These are phyloP conservation scores for Drosophila kambysellisi DNA, from an alignment of 2,888 invertebrate species.

Conservation along the genomic window DNA sequence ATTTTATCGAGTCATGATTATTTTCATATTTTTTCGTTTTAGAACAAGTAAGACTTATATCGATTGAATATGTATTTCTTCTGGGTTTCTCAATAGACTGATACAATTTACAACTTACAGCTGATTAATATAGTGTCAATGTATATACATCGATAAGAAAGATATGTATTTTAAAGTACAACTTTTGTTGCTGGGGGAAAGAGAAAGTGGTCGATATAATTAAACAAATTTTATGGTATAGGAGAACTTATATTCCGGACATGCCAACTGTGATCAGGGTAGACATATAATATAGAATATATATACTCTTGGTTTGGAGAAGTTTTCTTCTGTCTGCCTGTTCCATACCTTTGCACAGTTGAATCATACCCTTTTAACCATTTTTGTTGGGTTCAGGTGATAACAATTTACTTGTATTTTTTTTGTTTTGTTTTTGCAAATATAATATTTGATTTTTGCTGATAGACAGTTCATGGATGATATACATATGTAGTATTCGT, in stretches of 20 bases:
- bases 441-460: constrained; percentile 9
- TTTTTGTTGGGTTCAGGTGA: too few relatives aligned
- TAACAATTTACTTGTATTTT: not conserved
- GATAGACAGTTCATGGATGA: not conserved
- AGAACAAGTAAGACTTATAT: not conserved
- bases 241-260: too few relatives aligned
- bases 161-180: too few relatives aligned
- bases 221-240: not conserved
- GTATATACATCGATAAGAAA: too few relatives aligned
- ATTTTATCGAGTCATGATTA: not conserved
- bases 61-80: not conserved
- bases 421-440: constrained; percentile 8
- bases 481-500: not conserved
- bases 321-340: too few relatives aligned
- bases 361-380: not conserved
- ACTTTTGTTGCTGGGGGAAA: not conserved
- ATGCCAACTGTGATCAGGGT: too few relatives aligned
- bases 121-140: not conserved
- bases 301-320: not conserved
- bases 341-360: not conserved
- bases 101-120: not conserved
- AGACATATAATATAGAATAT: too few relatives aligned
- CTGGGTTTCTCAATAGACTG: not conserved
- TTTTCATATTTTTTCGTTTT: not conserved
- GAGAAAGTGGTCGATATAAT: not conserved